Base-by-base conservation (phyloP, 2,888 invertebrate genomes). In the Zele albiditarsus region DNA sequence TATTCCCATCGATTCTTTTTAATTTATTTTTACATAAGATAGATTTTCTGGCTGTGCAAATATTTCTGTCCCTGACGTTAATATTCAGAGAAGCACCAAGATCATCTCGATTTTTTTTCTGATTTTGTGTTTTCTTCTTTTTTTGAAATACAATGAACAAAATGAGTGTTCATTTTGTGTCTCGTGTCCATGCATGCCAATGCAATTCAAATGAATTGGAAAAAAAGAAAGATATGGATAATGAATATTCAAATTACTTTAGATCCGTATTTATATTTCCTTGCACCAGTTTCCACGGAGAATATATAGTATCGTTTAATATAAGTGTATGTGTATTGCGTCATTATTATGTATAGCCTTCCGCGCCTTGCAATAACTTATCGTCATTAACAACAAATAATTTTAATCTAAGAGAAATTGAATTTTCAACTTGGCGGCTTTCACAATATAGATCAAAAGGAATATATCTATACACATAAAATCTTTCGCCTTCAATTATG, bases 311-410 rank as follows among this genome's bases (percentile, higher is more conserved):
- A 49, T 57, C 57, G 42, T 53, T 38, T 46, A 60, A 65, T 73
- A 73, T 60, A 73, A 73, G 67, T 38, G 33, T 69, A 63, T 74
- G 53, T 6, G 33, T 28, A 69, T 74, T 74, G 53, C 74, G 69
- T 74, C 74, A 74, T n/a, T 27, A 27, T 42, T 31, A 31, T 63
- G 46, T 63, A 28, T 46, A 38, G 31, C 74, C 62, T 74, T 69
- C 53, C 68, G 23, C 63, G 57, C 53, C 53, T 25, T 69, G 31
- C 20, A 20, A 31, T 60, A 42, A 70, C 38, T 70, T 49, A 68
- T 53, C 27, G 66, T 46, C n/a, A 46, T 49, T 46, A 46, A 16
- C 20, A 20, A 53, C 27, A 25, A 66, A 46, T n/a, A 46, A 49
- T 20, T 67, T 46, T 27, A 46, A 8, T 49, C n/a, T 10, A 33